Conservation (phyloP, 2,113 vertebrate genomes). For the Alligator sinensis region DNA sequence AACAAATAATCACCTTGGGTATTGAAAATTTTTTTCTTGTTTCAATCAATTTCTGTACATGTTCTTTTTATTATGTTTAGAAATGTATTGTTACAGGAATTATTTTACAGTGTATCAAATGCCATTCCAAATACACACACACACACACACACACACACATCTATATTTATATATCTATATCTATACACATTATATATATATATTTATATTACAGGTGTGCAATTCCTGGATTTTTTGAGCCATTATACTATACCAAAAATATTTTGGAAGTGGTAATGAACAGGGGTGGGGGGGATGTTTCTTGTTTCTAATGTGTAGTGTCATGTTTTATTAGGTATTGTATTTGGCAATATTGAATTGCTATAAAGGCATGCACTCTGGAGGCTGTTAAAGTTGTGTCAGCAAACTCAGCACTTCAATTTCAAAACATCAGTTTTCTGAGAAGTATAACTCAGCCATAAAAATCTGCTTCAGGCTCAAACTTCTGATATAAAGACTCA, state of each 20-base stretch:
- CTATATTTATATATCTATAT: no score
- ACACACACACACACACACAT: no score
- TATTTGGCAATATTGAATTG: neutral
- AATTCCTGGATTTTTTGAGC: neutral
- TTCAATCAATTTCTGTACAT: neutral
- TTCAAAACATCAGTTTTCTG: neutral
- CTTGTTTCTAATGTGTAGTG: neutral
- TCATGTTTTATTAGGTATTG: neutral
- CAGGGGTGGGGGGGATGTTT: neutral
- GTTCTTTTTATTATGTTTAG: neutral
- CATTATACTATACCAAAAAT: neutral
- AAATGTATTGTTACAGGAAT: no score
- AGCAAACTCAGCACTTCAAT: neutral
- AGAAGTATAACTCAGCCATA: neutral
- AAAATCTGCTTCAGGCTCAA: neutral
- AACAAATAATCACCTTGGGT: neutral
- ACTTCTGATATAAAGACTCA: neutral
- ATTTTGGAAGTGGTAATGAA: neutral
- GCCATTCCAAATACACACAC: no score
- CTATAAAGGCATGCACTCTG: neutral
- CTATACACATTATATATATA: no score
- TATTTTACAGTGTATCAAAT: no score
- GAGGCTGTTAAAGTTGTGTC: neutral
- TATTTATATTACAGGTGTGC: neutral
- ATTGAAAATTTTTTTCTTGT: neutral